Base-by-base conservation (phyloP, 2,888 invertebrate genomes). In the Tanypteryx hageni region DNA sequence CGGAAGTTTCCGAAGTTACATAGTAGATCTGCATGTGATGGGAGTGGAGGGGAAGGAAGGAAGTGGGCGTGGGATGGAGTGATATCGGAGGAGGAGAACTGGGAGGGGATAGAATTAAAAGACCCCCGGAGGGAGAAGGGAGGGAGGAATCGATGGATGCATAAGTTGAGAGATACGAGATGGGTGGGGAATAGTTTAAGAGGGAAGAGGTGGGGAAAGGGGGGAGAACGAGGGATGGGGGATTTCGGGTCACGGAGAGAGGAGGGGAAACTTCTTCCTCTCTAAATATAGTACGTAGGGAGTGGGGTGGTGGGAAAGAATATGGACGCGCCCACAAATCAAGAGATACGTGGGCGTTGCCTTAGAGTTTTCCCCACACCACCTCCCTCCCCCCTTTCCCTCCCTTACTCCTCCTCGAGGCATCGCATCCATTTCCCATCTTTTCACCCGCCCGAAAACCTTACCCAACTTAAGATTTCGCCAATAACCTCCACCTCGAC, bases 271-370 rank as follows among this genome's bases (percentile, higher is more conserved):
- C 44, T 83, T n/a, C 83, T 57, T 56, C 83, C 57, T 83, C 83
- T 64, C 89, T 89, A 89, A 89, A 89, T 89, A 56, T 89, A 89
- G 89, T 16, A 10, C 31, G n/a, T 22, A 27, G n/a, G 57, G 85
- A n/a, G 22, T 22, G 58, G 85, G 22, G 5, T 31, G 86, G 61
- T 59, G 86, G n/a, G 27, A 61, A 64, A 61, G 86, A 86, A 86
- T 61, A 64, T 56, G 89, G 89, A 89, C 86, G 61, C 86, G 31
- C 31, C 89, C 64, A 64, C 89, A 64, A 89, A 89, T 64, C 89
- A 89, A 68, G 64, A 11, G 89, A 56, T 64, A 89, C 89, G 68
- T 68, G 44, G 89, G 89, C 89, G 89, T 64, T 64, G 14, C 89
- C 89, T 44, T 44, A 8, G 11, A 59, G 31, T 61, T 18, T 18